phyloP scores from a whole-genome alignment of 2,113 vertebrate species.

The Pleuronectes platessa region DNA sequence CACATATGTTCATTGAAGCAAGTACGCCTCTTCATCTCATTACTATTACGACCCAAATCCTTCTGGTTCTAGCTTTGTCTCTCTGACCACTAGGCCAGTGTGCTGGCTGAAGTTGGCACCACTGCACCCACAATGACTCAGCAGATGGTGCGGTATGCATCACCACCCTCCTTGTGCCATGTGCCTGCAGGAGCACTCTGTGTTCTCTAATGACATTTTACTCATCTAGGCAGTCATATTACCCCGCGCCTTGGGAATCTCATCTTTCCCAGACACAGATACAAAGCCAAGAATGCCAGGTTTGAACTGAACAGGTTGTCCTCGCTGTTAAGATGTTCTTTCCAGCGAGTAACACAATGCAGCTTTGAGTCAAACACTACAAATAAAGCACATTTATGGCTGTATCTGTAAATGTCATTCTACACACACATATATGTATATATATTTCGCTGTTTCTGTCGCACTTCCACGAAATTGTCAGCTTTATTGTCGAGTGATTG shows the following conservation, averaged over 20 bases:
- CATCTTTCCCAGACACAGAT: slow-evolving; percentile 54
- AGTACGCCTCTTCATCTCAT: slow-evolving; percentile 6
- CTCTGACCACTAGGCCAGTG: slow-evolving; percentile 26
- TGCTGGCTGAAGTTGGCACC: slow-evolving; percentile 37
- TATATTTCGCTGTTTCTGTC: slow-evolving; percentile 2
- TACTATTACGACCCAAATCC: neutral
- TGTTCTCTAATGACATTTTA: slow-evolving; percentile 59
- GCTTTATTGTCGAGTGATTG: slow-evolving; percentile 45
- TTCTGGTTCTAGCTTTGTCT: neutral
- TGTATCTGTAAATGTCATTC: neutral
- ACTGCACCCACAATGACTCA: slow-evolving; percentile 59
- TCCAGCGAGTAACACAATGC: slow-evolving; percentile 1
- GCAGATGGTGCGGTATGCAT: slow-evolving; percentile 52
- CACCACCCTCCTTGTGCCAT: slow-evolving; percentile 37
- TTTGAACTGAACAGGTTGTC: slow-evolving; percentile 38
- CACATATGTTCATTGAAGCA: neutral
- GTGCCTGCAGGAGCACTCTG: slow-evolving; percentile 36
- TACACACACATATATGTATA: neutral
- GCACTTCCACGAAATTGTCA: slow-evolving; percentile 38
- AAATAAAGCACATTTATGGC: neutral
- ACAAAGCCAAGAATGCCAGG: slow-evolving; percentile 38
- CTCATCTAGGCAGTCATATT: slow-evolving; percentile 44
- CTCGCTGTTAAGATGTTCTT: slow-evolving; percentile 3
- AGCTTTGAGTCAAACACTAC: slow-evolving; percentile 14
- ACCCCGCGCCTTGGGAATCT: slow-evolving; percentile 52